A percentile compares a stretch with the other conserved stretches of the same genome.
These are phyloP conservation scores for Addax nasomaculatus DNA, from an alignment of 2,113 vertebrate species.

Conservation along the genomic window DNA sequence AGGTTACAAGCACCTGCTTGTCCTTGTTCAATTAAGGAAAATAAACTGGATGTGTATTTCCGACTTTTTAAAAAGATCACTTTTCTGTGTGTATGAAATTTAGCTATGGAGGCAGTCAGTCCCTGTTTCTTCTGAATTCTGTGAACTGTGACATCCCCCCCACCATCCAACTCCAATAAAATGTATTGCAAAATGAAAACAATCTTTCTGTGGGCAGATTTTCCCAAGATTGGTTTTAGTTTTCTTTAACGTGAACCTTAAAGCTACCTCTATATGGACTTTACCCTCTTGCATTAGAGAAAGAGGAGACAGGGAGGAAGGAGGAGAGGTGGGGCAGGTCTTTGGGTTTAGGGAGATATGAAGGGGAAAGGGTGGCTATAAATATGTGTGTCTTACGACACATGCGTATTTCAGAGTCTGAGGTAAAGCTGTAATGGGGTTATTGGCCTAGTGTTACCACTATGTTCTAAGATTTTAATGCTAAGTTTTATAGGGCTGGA, in stretches of 20 bases:
- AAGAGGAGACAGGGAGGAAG: not conserved
- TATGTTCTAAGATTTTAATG: not conserved
- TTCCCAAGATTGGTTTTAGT: not conserved
- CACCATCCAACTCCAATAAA: not conserved
- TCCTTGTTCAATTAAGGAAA: not conserved
- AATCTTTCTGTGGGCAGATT: not conserved
- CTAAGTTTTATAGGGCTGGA: not conserved
- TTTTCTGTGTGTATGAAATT: not conserved
- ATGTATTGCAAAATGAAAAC: not conserved
- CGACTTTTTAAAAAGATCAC: not conserved
- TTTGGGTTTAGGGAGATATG: not conserved
- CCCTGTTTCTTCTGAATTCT: not conserved
- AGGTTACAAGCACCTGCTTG: not conserved
- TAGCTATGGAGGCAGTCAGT: not conserved
- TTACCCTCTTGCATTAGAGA: not conserved
- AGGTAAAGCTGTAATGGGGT: not conserved
- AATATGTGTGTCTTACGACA: not conserved
- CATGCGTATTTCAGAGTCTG: not conserved
- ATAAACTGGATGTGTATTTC: not conserved
- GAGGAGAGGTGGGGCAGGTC: not conserved
- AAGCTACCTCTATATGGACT: not conserved
- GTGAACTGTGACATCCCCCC: not conserved
- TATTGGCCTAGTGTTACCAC: not conserved
- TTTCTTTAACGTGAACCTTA: not conserved
- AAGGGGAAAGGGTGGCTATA: not conserved